phyloP scores from a whole-genome alignment of 1,140 invertebrate genomes.

The Dendrolimus punctatus region DNA sequence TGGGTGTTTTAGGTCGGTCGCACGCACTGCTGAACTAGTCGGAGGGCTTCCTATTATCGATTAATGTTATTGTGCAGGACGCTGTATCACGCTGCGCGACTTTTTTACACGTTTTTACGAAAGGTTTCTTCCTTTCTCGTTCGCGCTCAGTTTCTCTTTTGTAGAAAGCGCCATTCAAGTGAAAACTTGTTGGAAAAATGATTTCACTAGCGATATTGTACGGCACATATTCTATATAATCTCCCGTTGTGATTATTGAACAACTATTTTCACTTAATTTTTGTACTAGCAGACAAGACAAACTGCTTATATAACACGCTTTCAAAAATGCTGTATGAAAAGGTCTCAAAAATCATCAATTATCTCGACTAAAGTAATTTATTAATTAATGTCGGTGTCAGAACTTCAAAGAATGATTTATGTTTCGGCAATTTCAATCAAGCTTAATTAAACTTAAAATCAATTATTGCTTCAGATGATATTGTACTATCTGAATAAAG shows the following conservation, averaged over 20 bases:
- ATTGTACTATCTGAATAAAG: too few species aligned
- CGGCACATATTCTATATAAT: conserved; percentile 18
- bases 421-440: too few species aligned
- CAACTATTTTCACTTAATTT: background rate
- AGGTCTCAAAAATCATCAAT: too few species aligned
- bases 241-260: background rate
- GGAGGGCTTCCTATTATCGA: conserved; percentile 69
- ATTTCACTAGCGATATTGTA: conserved; percentile 52
- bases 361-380: too few species aligned
- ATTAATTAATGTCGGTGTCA: too few species aligned
- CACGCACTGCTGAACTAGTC: conserved; percentile 70
- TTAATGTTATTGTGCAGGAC: conserved; percentile 57
- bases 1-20: conserved; percentile 68
- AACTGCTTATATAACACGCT: too few species aligned
- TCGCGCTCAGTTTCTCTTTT: conserved; percentile 48
- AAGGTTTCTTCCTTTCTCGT: conserved; percentile 41
- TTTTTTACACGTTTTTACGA: conserved; percentile 36
- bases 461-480: too few species aligned
- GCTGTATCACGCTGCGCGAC: conserved; percentile 30
- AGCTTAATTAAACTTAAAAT: too few species aligned
- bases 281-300: too few species aligned
- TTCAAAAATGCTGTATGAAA: too few species aligned
- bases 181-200: conserved; percentile 52
- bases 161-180: conserved; percentile 37
- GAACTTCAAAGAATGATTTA: too few species aligned